These are phyloP conservation scores for Petrocephalus sullivani DNA, from an alignment of 2,797 vertebrate species.

Conservation along the genomic window DNA sequence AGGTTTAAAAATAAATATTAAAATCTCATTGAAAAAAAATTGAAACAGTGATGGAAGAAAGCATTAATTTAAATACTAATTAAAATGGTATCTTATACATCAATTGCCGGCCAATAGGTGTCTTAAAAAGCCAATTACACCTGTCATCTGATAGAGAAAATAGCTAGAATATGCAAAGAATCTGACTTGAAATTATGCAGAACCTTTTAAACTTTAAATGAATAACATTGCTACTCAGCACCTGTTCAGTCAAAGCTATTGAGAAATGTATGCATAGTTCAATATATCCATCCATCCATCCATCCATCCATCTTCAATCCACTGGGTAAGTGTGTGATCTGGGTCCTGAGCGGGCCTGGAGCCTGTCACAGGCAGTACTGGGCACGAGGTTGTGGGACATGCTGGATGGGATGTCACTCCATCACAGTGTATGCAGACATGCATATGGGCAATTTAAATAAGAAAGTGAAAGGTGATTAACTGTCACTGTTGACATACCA, in stretches of 20 bases:
- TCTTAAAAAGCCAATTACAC: not conserved
- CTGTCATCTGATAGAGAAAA: not conserved
- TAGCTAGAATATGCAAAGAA: not conserved
- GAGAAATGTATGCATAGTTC: not conserved
- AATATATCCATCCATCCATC: not conserved
- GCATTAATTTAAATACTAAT: not conserved
- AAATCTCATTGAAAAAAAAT: not conserved
- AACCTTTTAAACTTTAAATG: not conserved
- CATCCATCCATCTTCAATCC: not conserved
- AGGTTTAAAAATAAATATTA: not conserved
- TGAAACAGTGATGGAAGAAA: not conserved
- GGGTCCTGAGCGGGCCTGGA: not conserved
- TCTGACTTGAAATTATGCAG: not conserved
- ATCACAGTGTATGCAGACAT: not conserved
- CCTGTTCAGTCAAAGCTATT: not conserved
- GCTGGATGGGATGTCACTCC: not conserved
- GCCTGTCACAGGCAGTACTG: no score
- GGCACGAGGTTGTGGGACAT: not conserved
- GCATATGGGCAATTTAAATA: not conserved
- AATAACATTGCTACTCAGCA: not conserved
- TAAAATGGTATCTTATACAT: not conserved
- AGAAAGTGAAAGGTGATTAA: no score
- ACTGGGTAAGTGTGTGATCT: not conserved
- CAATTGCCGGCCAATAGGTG: not conserved
- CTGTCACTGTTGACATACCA: no score